These are phyloP conservation scores for Galaxias olidus DNA, from an alignment of 2,797 vertebrate species.

Conservation along the genomic window DNA sequence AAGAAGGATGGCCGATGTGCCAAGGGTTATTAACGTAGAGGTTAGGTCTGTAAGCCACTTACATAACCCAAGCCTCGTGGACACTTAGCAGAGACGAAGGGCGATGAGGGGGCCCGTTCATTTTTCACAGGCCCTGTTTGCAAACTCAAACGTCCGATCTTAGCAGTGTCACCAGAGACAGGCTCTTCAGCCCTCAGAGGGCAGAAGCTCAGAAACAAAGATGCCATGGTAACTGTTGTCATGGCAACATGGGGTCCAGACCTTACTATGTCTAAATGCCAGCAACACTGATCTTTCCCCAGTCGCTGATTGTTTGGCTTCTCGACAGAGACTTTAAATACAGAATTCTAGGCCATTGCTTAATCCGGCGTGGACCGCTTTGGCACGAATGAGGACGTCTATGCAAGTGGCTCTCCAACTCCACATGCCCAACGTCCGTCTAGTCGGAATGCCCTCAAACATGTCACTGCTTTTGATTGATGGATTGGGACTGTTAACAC, in stretches of 20 bases:
- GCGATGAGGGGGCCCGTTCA: slow-evolving; percentile 15
- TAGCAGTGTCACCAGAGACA: background rate
- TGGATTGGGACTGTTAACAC: too few relatives aligned
- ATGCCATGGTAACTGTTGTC: slow-evolving; percentile 47
- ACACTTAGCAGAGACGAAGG: slow-evolving; percentile 65
- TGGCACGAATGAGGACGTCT: background rate
- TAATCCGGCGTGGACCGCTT: slow-evolving; percentile 2
- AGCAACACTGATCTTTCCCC: slow-evolving; percentile 43
- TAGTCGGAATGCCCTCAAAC: too few relatives aligned
- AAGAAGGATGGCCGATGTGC: slow-evolving; percentile 46
- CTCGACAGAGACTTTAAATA: slow-evolving; percentile 36
- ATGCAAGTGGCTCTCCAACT: slow-evolving; percentile 5
- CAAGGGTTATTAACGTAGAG: slow-evolving; percentile 36
- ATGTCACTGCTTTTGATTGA: too few relatives aligned
- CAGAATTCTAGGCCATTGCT: slow-evolving; percentile 32
- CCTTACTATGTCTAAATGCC: slow-evolving; percentile 15
- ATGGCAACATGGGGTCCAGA: slow-evolving; percentile 36
- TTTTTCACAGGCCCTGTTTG: slow-evolving; percentile 46
- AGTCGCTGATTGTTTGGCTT: slow-evolving; percentile 39
- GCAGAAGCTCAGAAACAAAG: slow-evolving; percentile 17
- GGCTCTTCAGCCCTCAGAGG: slow-evolving; percentile 12
- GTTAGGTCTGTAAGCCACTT: slow-evolving; percentile 49
- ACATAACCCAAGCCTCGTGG: slow-evolving; percentile 49
- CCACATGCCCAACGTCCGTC: too few relatives aligned
- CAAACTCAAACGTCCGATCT: too few relatives aligned